These are phyloP conservation scores for Platycheirus albimanus DNA, from an alignment of 2,888 invertebrate species.

Conservation along the genomic window DNA sequence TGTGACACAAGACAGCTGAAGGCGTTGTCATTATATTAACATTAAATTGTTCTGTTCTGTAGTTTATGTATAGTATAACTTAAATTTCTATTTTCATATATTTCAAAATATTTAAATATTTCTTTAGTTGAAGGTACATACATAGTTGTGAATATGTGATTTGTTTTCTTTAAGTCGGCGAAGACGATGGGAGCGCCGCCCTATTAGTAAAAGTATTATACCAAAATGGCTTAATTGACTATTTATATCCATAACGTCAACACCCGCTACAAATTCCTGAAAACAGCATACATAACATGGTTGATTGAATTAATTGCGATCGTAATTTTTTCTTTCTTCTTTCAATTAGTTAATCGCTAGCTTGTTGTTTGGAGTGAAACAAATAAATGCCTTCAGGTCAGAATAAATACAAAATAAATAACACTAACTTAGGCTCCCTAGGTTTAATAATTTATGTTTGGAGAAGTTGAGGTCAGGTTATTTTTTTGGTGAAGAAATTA, in stretches of 20 bases:
- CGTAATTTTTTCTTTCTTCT: constrained; percentile 7
- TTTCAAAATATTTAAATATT: no score
- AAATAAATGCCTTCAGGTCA: no score
- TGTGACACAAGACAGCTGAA: constrained; percentile 56
- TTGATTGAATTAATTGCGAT: constrained; percentile 54
- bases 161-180: constrained; percentile 20
- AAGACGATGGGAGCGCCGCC: constrained; percentile 69
- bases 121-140: no score
- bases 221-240: constrained; percentile 72
- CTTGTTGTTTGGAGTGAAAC: not conserved
- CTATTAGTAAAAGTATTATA: constrained; percentile 7
- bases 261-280: constrained; percentile 65
- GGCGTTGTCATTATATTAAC: constrained; percentile 58
- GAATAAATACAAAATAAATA: no score
- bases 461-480: no score
- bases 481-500: no score
- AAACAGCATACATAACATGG: constrained; percentile 44
- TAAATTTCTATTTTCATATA: no score
- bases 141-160: not conserved
- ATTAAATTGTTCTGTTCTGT: not conserved
- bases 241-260: constrained; percentile 72
- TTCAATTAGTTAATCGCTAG: constrained; percentile 42
- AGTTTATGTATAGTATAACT: no score
- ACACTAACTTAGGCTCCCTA: no score
- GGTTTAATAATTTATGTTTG: no score